phyloP scores from a whole-genome alignment of 37 sponge, comb jelly and placozoan species.

The Sycon ciliatum region DNA sequence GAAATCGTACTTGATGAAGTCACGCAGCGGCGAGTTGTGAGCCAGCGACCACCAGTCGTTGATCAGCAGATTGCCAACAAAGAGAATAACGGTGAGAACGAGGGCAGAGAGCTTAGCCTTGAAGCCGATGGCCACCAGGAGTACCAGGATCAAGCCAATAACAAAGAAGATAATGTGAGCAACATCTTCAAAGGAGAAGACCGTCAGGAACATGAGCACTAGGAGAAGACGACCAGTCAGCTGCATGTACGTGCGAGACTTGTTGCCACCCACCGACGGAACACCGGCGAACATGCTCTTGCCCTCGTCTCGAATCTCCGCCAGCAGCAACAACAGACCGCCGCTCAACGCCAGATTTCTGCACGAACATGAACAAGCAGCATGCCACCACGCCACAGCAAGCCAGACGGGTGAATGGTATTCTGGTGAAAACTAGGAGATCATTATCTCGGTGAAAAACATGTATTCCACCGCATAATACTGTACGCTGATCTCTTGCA shows the following conservation, averaged over 20 bases:
- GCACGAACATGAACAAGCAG: not conserved
- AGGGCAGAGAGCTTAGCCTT: slow-evolving; percentile 87
- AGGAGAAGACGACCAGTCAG: slow-evolving; percentile 87
- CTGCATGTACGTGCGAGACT: slow-evolving; percentile 89
- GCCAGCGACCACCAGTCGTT: slow-evolving; percentile 83
- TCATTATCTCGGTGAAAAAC: too few relatives aligned
- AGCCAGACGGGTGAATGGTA: too few relatives aligned
- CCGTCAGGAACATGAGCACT: slow-evolving; percentile 93
- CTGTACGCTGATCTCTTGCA: too few relatives aligned
- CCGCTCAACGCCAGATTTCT: slow-evolving; percentile 87
- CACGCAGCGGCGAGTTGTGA: slow-evolving; percentile 62
- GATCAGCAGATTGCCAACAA: slow-evolving; percentile 58
- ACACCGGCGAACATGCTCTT: slow-evolving; percentile 99
- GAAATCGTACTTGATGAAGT: slow-evolving; percentile 96
- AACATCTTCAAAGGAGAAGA: slow-evolving; percentile 69
- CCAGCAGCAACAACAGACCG: slow-evolving; percentile 76
- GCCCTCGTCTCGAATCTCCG: slow-evolving; percentile 74
- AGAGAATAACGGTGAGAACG: slow-evolving; percentile 68
- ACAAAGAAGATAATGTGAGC: slow-evolving; percentile 58
- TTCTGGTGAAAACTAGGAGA: too few relatives aligned
- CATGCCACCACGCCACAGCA: too few relatives aligned
- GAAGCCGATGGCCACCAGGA: slow-evolving; percentile 83
- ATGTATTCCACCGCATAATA: too few relatives aligned
- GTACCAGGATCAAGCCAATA: slow-evolving; percentile 56
- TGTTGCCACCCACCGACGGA: slow-evolving; percentile 70